phyloP scores from a whole-genome alignment of 2,888 invertebrate species.

The Oligia fasciuncula region DNA sequence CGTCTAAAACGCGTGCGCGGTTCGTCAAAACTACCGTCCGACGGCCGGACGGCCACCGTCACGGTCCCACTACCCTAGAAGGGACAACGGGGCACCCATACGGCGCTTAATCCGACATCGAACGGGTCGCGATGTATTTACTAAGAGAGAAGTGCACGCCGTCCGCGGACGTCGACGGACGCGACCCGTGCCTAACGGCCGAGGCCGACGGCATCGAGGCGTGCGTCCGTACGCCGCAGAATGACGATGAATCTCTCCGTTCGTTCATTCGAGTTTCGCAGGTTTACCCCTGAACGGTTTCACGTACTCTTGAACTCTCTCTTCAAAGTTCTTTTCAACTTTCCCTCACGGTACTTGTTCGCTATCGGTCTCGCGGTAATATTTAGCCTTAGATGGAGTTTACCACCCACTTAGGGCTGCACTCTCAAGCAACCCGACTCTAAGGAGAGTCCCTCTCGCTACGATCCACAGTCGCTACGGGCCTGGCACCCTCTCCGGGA shows the following conservation, averaged over 20 bases:
- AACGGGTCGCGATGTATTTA: conserved; percentile 89
- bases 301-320: conserved; percentile 89
- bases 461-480: conserved; percentile 81
- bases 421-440: conserved; percentile 91
- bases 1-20: conserved; percentile 72
- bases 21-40: conserved; percentile 65
- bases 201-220: conserved; percentile 22
- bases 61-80: neutral
- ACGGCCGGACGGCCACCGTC: conserved; percentile 15
- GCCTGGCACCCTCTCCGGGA: conserved; percentile 86
- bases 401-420: conserved; percentile 91
- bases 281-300: conserved; percentile 89
- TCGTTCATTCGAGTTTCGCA: conserved; percentile 89
- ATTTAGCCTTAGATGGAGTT: conserved; percentile 91
- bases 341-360: conserved; percentile 92
- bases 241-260: conserved; percentile 79
- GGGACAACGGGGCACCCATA: conserved; percentile 6
- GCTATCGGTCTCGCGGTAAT: conserved; percentile 92
- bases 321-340: conserved; percentile 93
- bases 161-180: conserved; percentile 33
- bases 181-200: neutral
- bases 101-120: conserved; percentile 82
- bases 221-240: conserved; percentile 69
- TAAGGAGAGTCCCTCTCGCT: conserved; percentile 74
- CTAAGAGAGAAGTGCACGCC: conserved; percentile 80